Base-by-base conservation (phyloP, 2,797 vertebrate genomes). In the Champsocephalus esox region DNA sequence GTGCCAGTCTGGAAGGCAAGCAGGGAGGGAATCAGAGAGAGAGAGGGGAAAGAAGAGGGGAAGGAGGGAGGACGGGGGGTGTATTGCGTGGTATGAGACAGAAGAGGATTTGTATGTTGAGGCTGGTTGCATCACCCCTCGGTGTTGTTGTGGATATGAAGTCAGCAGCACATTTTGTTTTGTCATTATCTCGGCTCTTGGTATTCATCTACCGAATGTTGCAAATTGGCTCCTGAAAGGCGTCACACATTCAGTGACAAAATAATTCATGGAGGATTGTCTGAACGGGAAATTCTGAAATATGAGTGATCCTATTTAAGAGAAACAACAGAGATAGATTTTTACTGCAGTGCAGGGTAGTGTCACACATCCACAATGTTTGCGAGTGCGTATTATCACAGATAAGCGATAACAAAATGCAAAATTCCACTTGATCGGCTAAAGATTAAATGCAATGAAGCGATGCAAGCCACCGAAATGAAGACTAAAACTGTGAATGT, bases 161-260 rank as follows among this genome's bases (percentile, higher is more conserved):
- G 90, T 94, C 87, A 91, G 90, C 90, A 89, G 89, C 87, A 84
- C 88, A 91, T 92, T 92, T 90, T 92, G 91, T 91, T 93, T 93
- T 92, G 90, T 92, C 93, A 91, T 92, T 93, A 92, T 92, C 90
- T 89, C 85, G 12, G 73, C 88, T 88, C 84, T 85, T 50, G 71
- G 83, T 90, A 87, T 92, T 93, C 90, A 92, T 92, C 90, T 88
- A 81, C 60, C 86, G 66, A 90, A 92, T 92, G 88, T 91, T 91
- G 92, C 87, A 92, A 92, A 93, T 93, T 93, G 92, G 92, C 92
- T 93, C 84, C 86, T 86, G 90, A 93, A 91, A 92, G 84, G 88
- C 90, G 70, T 91, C 89, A 88, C 84, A 87, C 45, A 88, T 88
- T 86, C 88, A 79, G 76, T 41, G 87, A 82, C 79, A 69, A 87